Conservation (phyloP, 2,113 vertebrate species). For the Romanogobio albipinnatus region DNA sequence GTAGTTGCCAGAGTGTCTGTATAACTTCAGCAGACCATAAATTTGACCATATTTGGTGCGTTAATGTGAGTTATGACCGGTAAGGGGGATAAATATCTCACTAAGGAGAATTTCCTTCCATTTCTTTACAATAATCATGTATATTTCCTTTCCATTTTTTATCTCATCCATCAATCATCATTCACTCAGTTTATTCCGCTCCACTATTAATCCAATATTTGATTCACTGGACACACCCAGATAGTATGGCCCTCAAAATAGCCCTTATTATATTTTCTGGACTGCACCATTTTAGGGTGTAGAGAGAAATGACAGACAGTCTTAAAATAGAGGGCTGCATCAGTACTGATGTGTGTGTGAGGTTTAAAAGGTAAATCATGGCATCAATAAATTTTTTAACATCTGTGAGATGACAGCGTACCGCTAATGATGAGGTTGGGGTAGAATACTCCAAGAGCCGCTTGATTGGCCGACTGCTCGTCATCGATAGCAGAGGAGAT, state of each 20-base stretch:
- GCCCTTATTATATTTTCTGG: conserved; percentile 26
- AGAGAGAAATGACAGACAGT: background rate
- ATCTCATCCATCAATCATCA: background rate
- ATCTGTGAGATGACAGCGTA: conserved; percentile 45
- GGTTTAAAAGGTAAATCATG: background rate
- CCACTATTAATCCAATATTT: background rate
- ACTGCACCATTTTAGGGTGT: conserved; percentile 1
- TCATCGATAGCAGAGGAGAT: conserved; percentile 79
- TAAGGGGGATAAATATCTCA: conserved; percentile 11
- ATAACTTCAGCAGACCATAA: background rate
- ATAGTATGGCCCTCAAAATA: conserved; percentile 11
- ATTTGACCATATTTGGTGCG: background rate
- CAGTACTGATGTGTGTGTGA: background rate
- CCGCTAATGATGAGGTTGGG: conserved; percentile 79
- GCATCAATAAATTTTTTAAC: background rate
- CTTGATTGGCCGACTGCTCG: conserved; percentile 81
- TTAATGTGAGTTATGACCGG: background rate
- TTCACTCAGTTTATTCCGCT: background rate
- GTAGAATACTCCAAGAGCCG: conserved; percentile 80
- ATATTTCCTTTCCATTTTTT: background rate
- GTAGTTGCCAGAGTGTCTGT: conserved; percentile 19
- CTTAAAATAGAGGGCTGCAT: background rate
- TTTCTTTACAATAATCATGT: conserved; percentile 12
- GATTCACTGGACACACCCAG: conserved; percentile 10
- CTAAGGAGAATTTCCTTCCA: conserved; percentile 5